Evolutionary conservation across 1,140 invertebrate species (phyloP), one percentile per base, ranked within the genome.

Genomic region (Hyles euphorbiae): DNA sequence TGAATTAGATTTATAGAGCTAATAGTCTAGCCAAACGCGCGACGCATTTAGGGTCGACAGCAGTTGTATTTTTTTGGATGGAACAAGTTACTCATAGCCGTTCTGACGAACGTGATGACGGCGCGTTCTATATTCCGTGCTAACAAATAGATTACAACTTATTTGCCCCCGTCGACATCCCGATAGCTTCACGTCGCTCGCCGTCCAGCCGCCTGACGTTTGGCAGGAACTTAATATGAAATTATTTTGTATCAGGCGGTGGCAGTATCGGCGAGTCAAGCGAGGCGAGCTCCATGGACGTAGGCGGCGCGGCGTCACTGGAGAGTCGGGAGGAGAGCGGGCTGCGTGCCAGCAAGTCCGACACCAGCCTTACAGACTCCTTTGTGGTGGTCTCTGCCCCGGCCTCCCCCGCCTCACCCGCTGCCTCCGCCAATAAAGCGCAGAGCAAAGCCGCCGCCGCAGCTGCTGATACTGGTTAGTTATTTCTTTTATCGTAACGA

Each of bases 331-430:
- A 76, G 43, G 75, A 81, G 7, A 69, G 76, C 10, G 90, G 87
- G 3, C 90, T 96, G 61, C 90, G 95, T 44, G 91, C 94, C 1
- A 97, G 96, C 78, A 97, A 97, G 89, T 97, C 95, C 50, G 96
- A 97, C 74, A 97, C 96, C 0, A 97, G 95, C 79, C 90, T 98
- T 3, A 96, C 95, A 0, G 97, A 98, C 70, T 95, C 95, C 36
- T 98, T 98, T 89, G 96, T 97, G 1, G 90, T 97, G 62, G 91
- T 97, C 8, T 92, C 92, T 3, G 93, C 93, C 68, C 90, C 90
- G 3, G 61, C 72, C 3, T 65, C 74, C 2, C 76, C 76, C n/a
- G 68, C 73, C 2, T 22, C 22, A 2, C 55, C 67, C n/a, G 48
- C 57, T 2, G 22, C 22, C 22, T 1, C 22, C 5, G 57, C 57